These are phyloP conservation scores for Pampusana beccarii DNA, from an alignment of 2,113 vertebrate species.

Conservation along the genomic window DNA sequence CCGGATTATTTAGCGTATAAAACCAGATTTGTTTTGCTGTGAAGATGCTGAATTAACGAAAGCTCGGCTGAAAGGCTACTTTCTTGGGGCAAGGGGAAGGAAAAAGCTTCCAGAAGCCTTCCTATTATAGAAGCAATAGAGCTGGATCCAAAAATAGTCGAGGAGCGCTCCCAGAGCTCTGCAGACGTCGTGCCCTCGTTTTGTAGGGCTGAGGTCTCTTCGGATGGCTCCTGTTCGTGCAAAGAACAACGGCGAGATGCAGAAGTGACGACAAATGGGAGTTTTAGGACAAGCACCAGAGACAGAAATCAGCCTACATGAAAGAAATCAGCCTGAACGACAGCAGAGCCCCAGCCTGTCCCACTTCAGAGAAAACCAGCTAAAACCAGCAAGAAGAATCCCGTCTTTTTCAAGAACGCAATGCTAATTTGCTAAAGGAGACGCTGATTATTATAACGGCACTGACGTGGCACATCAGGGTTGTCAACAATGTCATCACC, in stretches of 20 bases:
- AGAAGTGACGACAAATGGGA: background rate
- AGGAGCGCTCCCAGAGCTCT: constrained; percentile 27
- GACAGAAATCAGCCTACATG: background rate
- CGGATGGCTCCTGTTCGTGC: background rate
- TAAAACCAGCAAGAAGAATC: background rate
- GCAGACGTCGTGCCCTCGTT: constrained; percentile 22
- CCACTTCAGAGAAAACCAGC: background rate
- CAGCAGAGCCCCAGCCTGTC: background rate
- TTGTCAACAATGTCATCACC: background rate
- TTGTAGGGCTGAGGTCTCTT: background rate
- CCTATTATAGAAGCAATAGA: constrained; percentile 53
- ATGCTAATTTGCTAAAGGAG: background rate
- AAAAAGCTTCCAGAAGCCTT: constrained; percentile 62
- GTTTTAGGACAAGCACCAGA: background rate
- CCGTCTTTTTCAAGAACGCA: background rate
- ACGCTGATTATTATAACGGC: background rate
- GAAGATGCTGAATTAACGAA: background rate
- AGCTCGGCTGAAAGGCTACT: constrained; percentile 41
- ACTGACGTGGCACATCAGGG: background rate
- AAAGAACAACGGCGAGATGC: background rate
- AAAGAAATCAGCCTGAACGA: background rate
- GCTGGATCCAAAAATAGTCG: constrained; percentile 60
- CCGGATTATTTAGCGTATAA: background rate
- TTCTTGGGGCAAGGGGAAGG: background rate
- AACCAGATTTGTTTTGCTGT: background rate